phyloP scores from a whole-genome alignment of 2,797 vertebrate genomes.

The Distichodus sexfasciatus region DNA sequence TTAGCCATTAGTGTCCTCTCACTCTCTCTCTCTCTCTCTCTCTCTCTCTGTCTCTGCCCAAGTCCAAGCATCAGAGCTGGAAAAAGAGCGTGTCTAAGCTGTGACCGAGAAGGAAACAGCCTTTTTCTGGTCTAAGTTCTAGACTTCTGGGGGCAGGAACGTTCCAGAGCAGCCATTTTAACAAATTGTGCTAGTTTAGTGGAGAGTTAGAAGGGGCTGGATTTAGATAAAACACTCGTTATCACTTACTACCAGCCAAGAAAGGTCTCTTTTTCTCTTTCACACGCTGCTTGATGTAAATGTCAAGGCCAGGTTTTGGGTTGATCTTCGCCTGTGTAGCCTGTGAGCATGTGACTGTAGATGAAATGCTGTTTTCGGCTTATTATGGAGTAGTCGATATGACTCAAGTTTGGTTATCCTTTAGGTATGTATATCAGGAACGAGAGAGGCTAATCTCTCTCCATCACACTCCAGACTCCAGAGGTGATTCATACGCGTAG shows the following conservation, averaged over 20 bases:
- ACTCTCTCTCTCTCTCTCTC: slow-evolving; percentile 45
- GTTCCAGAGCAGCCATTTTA: neutral
- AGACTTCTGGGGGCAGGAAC: too few species aligned
- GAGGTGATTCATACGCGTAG: slow-evolving; percentile 71
- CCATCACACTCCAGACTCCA: slow-evolving; percentile 22
- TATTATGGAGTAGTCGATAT: slow-evolving; percentile 13
- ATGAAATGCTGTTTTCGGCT: slow-evolving; percentile 6
- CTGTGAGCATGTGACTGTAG: slow-evolving; percentile 25
- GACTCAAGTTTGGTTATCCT: slow-evolving; percentile 12
- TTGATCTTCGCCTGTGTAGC: slow-evolving; percentile 27
- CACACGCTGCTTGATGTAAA: slow-evolving; percentile 15
- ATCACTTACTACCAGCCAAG: slow-evolving; percentile 30
- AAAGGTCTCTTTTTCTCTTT: slow-evolving; percentile 19
- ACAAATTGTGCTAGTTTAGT: slow-evolving; percentile 15
- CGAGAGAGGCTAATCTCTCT: slow-evolving; percentile 5
- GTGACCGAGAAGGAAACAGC: slow-evolving; percentile 15
- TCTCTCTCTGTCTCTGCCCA: neutral
- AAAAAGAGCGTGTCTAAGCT: neutral
- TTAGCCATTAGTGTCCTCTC: slow-evolving; percentile 71
- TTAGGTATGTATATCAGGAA: slow-evolving; percentile 28
- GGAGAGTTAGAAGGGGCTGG: slow-evolving; percentile 21
- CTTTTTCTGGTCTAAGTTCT: too few species aligned
- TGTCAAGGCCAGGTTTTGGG: slow-evolving; percentile 42
- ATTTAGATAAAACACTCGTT: slow-evolving; percentile 35
- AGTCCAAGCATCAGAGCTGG: neutral